These are phyloP conservation scores for Mormyrus proboscirostris DNA, from an alignment of 2,797 vertebrate genomes.

Conservation along the genomic window DNA sequence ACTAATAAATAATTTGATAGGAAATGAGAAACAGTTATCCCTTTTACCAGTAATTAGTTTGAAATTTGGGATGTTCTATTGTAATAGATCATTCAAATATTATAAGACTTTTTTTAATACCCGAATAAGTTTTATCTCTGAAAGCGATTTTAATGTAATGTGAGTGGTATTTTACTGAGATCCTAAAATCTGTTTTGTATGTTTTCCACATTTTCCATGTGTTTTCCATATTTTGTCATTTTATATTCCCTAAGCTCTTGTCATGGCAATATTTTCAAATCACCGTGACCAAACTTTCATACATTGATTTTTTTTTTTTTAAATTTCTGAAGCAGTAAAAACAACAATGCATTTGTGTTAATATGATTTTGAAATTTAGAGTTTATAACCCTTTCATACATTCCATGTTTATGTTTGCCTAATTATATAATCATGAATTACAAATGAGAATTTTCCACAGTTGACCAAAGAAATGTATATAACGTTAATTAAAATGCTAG, in stretches of 20 bases:
- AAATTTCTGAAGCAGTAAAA: not conserved
- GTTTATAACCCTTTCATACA: not conserved
- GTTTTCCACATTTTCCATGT: not conserved
- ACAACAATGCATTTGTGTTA: not conserved
- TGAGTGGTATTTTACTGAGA: not conserved
- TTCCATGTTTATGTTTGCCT: not conserved
- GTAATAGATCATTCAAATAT: not conserved
- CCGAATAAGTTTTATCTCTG: not conserved
- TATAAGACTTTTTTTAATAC: not conserved
- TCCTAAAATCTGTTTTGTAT: not conserved
- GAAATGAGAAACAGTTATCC: not conserved
- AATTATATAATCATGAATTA: not conserved
- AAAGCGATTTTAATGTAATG: not conserved
- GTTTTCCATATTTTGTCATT: not conserved
- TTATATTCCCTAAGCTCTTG: not conserved
- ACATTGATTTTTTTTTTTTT: not conserved
- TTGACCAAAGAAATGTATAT: constrained; percentile 19
- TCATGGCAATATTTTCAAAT: not conserved
- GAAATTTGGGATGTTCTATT: not conserved
- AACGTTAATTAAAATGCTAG: not conserved
- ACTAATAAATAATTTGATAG: not conserved
- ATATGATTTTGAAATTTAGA: not conserved
- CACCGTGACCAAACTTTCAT: not conserved
- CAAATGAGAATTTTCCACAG: not conserved
- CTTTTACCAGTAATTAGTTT: not conserved